Evolutionary conservation across 1,140 invertebrate species (phyloP).

Genomic region (Drosophila setifemur): DNA sequence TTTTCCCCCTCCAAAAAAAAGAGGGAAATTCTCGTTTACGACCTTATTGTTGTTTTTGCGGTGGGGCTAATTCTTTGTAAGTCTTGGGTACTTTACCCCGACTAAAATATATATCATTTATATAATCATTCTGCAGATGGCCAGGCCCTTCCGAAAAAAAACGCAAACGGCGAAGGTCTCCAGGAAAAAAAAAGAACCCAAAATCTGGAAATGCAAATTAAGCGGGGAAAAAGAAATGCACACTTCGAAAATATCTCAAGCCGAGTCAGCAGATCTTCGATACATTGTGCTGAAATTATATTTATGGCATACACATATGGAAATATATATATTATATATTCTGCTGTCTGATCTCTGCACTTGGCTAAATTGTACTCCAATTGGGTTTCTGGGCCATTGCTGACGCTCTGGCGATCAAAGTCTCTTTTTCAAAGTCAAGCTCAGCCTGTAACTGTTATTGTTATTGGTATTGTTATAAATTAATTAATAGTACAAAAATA

Average conservation of each 20-base stretch:
- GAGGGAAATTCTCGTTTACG: constrained; percentile 38
- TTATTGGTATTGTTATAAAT: not conserved
- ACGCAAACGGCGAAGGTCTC: constrained; percentile 1
- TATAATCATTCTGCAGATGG: too few relatives aligned
- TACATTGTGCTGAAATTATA: not conserved
- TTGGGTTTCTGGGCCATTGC: constrained; percentile 52
- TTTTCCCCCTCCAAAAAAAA: constrained; percentile 22
- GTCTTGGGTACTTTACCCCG: constrained; percentile 8
- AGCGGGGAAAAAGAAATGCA: constrained; percentile 14
- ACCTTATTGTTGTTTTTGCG: constrained; percentile 10
- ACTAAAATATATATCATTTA: too few relatives aligned
- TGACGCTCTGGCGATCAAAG: constrained; percentile 28
- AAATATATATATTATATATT: not conserved
- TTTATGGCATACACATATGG: not conserved
- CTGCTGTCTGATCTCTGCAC: constrained; percentile 17
- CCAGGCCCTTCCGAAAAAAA: not conserved
- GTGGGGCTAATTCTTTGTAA: constrained; percentile 18
- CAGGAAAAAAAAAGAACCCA: not conserved
- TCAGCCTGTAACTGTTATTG: constrained; percentile 6
- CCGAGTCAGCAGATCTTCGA: constrained; percentile 19
- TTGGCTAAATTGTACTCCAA: constrained; percentile 40
- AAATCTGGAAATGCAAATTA: constrained; percentile 6
- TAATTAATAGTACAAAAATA: too few relatives aligned
- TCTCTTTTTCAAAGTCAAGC: constrained; percentile 33
- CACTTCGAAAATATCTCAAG: constrained; percentile 1